Conservation (phyloP, 2,797 vertebrate genomes). For the Chromobotia macracanthus region DNA sequence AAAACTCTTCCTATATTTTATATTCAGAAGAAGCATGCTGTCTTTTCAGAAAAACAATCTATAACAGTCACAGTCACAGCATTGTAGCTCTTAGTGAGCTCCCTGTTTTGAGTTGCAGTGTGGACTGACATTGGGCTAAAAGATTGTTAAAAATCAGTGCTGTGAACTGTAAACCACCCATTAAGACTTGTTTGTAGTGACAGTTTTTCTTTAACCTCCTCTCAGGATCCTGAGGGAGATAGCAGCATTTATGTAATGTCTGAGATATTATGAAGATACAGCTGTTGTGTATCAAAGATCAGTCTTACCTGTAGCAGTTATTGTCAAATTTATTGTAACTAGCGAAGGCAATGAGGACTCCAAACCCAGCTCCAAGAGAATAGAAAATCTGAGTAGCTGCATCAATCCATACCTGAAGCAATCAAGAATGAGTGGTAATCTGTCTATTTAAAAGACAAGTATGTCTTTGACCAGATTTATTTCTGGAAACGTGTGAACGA, state of each 20-base stretch:
- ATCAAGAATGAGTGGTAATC: slow-evolving; percentile 19
- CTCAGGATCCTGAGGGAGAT: background rate
- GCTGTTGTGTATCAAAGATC: slow-evolving; percentile 25
- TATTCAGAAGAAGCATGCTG: background rate
- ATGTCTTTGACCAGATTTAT: background rate
- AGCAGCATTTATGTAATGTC: background rate
- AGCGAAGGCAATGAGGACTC: slow-evolving; percentile 95
- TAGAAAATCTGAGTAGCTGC: slow-evolving; percentile 99
- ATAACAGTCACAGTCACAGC: background rate
- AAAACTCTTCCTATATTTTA: background rate
- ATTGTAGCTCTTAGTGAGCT: background rate
- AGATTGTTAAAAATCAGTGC: background rate
- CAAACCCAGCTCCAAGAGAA: slow-evolving; percentile 96
- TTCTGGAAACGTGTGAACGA: background rate
- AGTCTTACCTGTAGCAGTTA: slow-evolving; percentile 94
- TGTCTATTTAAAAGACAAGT: background rate
- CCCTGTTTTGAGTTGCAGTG: background rate
- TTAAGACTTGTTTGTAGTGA: slow-evolving; percentile 38
- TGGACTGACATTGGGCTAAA: background rate
- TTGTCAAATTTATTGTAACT: slow-evolving; percentile 99
- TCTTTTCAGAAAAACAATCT: background rate
- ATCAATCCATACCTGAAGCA: slow-evolving; percentile 94
- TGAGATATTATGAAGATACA: background rate
- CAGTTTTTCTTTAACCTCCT: slow-evolving; percentile 12
- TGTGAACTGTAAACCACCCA: background rate